These are phyloP conservation scores for Lacanobia oleracea DNA, from an alignment of 2,888 invertebrate species.

Conservation along the genomic window DNA sequence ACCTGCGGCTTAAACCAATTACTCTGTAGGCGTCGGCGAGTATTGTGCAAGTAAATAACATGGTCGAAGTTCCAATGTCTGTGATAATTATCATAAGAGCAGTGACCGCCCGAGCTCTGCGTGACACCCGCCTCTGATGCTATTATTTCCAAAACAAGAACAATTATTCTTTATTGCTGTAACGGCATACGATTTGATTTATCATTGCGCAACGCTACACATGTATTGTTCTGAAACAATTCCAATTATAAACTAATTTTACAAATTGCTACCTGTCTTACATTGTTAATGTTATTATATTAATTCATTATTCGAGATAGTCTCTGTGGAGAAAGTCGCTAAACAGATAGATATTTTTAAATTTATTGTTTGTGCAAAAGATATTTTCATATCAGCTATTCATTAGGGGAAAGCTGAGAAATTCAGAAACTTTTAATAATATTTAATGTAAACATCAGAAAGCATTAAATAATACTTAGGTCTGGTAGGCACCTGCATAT, in stretches of 20 bases:
- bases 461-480: not conserved
- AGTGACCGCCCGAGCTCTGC: constrained; percentile 78
- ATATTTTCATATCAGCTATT: constrained; percentile 24
- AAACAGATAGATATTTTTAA: constrained; percentile 2
- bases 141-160: constrained; percentile 77
- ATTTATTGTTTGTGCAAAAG: constrained; percentile 34
- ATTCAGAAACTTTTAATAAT: not conserved
- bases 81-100: constrained; percentile 77
- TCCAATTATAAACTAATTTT: constrained; percentile 49
- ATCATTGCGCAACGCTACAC: constrained; percentile 55
- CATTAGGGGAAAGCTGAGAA: constrained; percentile 33
- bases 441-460: not conserved
- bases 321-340: constrained; percentile 47
- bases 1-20: constrained; percentile 67
- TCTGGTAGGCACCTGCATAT: not conserved
- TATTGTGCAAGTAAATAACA: constrained; percentile 80
- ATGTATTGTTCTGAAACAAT: constrained; percentile 64
- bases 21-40: constrained; percentile 67
- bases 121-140: constrained; percentile 72
- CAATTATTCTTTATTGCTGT: constrained; percentile 74
- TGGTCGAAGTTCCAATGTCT: constrained; percentile 72
- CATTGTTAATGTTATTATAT: constrained; percentile 30
- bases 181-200: constrained; percentile 69
- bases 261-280: constrained; percentile 58
- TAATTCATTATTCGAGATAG: constrained; percentile 26